Evolutionary conservation across 2,797 vertebrate genomes (phyloP).

Genomic region (Acrossocheilus fasciatus): DNA sequence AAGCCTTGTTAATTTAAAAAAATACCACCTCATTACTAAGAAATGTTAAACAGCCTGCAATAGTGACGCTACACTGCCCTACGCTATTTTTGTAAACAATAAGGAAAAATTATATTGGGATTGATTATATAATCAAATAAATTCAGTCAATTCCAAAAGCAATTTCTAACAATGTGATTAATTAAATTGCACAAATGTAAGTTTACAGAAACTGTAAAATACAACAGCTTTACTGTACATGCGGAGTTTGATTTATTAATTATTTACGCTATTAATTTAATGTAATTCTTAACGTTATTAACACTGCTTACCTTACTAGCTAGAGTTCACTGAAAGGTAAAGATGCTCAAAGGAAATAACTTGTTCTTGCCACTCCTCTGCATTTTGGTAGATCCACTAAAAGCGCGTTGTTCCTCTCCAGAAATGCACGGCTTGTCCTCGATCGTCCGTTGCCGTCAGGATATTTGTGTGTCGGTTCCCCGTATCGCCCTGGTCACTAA

Average conservation of each 20-base stretch:
- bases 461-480: conserved; percentile 1
- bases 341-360: conserved; percentile 23
- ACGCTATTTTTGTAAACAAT: not conserved
- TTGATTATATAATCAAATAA: not conserved
- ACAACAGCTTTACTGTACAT: not conserved
- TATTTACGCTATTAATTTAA: not conserved
- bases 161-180: not conserved
- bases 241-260: not conserved
- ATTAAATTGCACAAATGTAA: not conserved
- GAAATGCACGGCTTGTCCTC: conserved; percentile 38
- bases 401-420: conserved; percentile 7
- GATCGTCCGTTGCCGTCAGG: conserved; percentile 51
- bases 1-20: not conserved
- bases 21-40: not conserved
- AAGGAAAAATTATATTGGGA: not conserved
- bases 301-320: not conserved
- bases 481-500: conserved; percentile 43
- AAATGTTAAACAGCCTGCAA: conserved; percentile 8
- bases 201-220: not conserved
- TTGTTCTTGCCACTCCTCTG: not conserved
- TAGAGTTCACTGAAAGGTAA: conserved; percentile 29
- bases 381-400: conserved; percentile 65
- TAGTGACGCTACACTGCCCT: too few relatives aligned
- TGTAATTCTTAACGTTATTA: not conserved
- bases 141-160: not conserved